Base-by-base conservation (phyloP, 2,888 invertebrate genomes). In the Liopterus haemorrhoidalis region DNA sequence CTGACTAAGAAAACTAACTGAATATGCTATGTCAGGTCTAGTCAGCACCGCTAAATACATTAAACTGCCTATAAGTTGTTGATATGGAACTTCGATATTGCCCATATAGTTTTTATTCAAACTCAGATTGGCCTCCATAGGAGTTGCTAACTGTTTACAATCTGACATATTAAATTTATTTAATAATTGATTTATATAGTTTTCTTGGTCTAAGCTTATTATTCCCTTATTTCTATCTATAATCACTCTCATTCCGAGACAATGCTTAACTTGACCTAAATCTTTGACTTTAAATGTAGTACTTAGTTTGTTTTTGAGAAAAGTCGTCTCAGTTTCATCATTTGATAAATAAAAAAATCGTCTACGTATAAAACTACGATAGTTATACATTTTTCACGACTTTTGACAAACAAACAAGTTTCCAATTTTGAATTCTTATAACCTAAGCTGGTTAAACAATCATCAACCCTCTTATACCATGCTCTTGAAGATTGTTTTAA, bases 31-130 rank as follows among this genome's bases (percentile, higher is more conserved):
- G 22, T 55, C 54, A 15, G 54, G 55, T 44, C 57, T 49, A 2
- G 56, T 54, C n/a, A 54, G 40, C 3, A 56, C 52, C 15, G 52
- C 20, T 16, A 57, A 40, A 41, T 54, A 57, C 55, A 55, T 55
- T 12, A 52, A 38, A 43, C 51, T 49, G 3, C 57, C 55, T 27
- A 56, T 49, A 4, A 55, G 36, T 33, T 53, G 20, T 31, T 50
- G 54, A 48, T 54, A 54, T 24, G 51, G 56, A 16, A 51, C 24
- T 33, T 50, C 40, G n/a, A n/a, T n/a, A 11, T 14, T 30, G 12
- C 19, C 9, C 18, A 21, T 28, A 30, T 12, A 20, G 12, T 11
- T 16, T 21, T 30, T 25, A 8, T 5, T n/a, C n/a, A 40, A 30
- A 20, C 21, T 40, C 11, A 27, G 11, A 11, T 19, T 30, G 11